A percentile compares a stretch with the other conserved stretches of the same genome.
Conservation (phyloP, 2,113 vertebrate genomes). For the Cinclus cinclus region DNA sequence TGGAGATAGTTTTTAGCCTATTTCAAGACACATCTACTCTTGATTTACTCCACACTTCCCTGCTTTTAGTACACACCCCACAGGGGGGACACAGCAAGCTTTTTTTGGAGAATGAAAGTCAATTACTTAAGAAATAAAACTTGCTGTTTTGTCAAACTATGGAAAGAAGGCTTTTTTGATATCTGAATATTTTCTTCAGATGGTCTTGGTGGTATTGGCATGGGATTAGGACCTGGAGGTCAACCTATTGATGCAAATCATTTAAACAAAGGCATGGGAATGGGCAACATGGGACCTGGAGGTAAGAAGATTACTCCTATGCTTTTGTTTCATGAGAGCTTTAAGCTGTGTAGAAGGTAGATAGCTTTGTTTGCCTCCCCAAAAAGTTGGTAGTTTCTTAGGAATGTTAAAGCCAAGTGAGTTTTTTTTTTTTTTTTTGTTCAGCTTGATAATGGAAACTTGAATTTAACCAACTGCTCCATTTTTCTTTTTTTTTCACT, state of each 20-base stretch:
- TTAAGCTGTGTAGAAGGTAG: constrained; percentile 66
- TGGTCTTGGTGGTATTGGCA: constrained; percentile 94
- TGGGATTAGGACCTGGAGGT: constrained; percentile 94
- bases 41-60: neutral
- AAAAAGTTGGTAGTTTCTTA: constrained; percentile 19
- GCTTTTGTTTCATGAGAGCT: constrained; percentile 69
- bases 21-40: constrained; percentile 39
- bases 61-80: constrained; percentile 28
- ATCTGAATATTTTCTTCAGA: constrained; percentile 76
- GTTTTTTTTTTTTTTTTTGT: neutral
- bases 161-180: constrained; percentile 59
- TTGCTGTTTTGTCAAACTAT: constrained; percentile 65
- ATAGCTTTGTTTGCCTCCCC: constrained; percentile 63
- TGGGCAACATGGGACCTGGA: constrained; percentile 91
- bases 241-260: constrained; percentile 94
- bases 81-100: constrained; percentile 61
- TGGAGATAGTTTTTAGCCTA: neutral
- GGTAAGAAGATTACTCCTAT: constrained; percentile 77
- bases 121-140: constrained; percentile 55
- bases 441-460: constrained; percentile 43
- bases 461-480: constrained; percentile 51
- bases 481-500: neutral
- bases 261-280: constrained; percentile 88
- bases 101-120: constrained; percentile 51
- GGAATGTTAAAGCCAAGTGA: constrained; percentile 56